Evolutionary conservation across 1,140 invertebrate species (phyloP).

Genomic region (Platyscapa corneri): DNA sequence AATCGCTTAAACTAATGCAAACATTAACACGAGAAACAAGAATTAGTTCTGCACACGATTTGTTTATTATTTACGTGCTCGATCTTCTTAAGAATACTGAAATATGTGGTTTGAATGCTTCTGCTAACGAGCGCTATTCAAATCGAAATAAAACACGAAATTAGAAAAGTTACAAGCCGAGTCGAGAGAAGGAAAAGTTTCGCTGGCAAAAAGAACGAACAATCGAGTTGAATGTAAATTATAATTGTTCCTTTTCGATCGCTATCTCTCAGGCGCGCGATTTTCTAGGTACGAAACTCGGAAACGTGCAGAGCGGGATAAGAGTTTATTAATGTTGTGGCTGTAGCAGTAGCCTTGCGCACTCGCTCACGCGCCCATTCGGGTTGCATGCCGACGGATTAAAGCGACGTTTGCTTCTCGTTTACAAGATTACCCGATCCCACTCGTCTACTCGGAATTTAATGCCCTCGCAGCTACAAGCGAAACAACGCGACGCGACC

Average conservation of each 20-base stretch:
- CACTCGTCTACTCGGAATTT: conserved; percentile 59
- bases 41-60: too few relatives aligned
- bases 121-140: too few relatives aligned
- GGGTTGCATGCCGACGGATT: conserved; percentile 57
- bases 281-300: background rate
- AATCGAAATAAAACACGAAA: too few relatives aligned
- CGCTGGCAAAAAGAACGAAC: background rate
- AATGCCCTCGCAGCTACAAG: conserved; percentile 48
- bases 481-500: background rate
- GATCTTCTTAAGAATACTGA: too few relatives aligned
- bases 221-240: background rate
- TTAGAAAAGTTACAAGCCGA: background rate
- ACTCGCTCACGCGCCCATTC: background rate
- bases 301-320: background rate
- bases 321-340: conserved; percentile 61
- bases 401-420: conserved; percentile 64
- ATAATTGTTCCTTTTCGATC: background rate
- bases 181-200: background rate
- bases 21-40: too few relatives aligned
- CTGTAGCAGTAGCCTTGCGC: background rate
- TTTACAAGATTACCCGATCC: conserved; percentile 63
- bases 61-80: too few relatives aligned
- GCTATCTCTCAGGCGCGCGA: background rate
- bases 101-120: too few relatives aligned
- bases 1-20: too few relatives aligned